phyloP scores from a whole-genome alignment of 1,140 invertebrate genomes.

The Matsumurasca onukii region DNA sequence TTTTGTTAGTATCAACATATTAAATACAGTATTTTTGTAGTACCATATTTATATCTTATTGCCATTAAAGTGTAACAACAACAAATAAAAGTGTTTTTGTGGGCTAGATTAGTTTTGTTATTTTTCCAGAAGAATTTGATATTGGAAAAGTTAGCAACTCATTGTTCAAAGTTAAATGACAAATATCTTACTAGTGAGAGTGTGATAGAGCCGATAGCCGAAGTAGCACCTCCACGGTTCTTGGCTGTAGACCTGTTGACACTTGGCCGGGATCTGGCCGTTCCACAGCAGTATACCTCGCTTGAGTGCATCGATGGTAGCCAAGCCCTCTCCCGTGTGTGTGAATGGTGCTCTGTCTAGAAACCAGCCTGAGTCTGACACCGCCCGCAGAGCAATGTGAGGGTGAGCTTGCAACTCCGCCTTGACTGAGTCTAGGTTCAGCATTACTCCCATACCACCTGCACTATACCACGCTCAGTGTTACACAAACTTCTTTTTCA shows the following conservation, averaged over 20 bases:
- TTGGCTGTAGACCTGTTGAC: slow-evolving; percentile 62
- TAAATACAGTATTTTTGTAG: too few relatives aligned
- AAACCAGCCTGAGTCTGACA: slow-evolving; percentile 94
- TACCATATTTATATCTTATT: too few relatives aligned
- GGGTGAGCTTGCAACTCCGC: slow-evolving; percentile 60
- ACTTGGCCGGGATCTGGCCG: slow-evolving; percentile 74
- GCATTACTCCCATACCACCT: slow-evolving; percentile 87
- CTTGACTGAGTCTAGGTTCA: slow-evolving; percentile 82
- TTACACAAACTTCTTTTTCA: too few relatives aligned
- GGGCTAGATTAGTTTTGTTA: too few relatives aligned
- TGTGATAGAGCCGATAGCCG: slow-evolving; percentile 86
- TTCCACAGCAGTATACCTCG: slow-evolving; percentile 82
- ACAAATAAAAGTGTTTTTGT: too few relatives aligned
- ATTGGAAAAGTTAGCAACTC: too few relatives aligned
- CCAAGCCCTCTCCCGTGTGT: slow-evolving; percentile 48
- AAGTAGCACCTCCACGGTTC: slow-evolving; percentile 93
- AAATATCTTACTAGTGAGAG: slow-evolving; percentile 79
- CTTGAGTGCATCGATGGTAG: slow-evolving; percentile 66
- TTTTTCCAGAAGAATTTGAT: too few relatives aligned
- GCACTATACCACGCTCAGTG: too few relatives aligned
- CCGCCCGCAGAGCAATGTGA: slow-evolving; percentile 72
- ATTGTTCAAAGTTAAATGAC: too few relatives aligned
- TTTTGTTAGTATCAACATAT: too few relatives aligned
- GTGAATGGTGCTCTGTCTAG: slow-evolving; percentile 76
- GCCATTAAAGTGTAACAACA: too few relatives aligned